phyloP scores from a whole-genome alignment of 2,113 vertebrate species.

The Danio rerio region GRCz12tu NC_133177.1:40003501-40004000 shows the following conservation, averaged over 20 bases:
- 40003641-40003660: conserved; percentile 14
- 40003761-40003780: background rate
- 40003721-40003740: background rate
- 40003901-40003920: too few species aligned
- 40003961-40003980: too few species aligned
- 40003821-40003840: too few species aligned
- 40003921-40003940: too few species aligned
- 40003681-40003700: background rate
- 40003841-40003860: too few species aligned
- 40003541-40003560: conserved; percentile 19
- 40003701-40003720: background rate
- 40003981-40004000: too few species aligned
- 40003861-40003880: too few species aligned
- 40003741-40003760: background rate
- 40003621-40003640: background rate
- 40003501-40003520: conserved; percentile 14
- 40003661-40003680: conserved; percentile 11
- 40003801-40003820: too few species aligned
- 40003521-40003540: background rate
- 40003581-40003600: conserved; percentile 19
- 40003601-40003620: conserved; percentile 17
- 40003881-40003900: too few species aligned
- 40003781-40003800: too few species aligned
- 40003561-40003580: conserved; percentile 14
- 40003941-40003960: too few species aligned